Conservation (phyloP, 2,113 vertebrate species). For the Eubucco bourcierii region DNA sequence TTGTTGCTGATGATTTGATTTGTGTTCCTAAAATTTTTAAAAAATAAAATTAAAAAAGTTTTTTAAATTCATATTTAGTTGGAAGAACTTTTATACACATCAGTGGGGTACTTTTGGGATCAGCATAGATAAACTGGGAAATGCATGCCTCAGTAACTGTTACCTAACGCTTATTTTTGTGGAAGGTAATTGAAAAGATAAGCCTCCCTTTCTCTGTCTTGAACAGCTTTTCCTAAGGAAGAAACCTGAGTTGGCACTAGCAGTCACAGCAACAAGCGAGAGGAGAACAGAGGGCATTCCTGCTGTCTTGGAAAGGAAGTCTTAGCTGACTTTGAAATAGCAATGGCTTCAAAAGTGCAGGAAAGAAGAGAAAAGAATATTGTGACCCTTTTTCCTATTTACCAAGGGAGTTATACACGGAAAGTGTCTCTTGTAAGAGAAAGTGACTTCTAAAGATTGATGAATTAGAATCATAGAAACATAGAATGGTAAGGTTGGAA, state of each 20-base stretch:
- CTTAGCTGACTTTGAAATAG: neutral
- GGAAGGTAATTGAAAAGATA: neutral
- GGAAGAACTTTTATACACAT: neutral
- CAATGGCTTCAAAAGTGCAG: neutral
- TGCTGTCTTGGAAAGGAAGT: neutral
- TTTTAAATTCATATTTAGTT: neutral
- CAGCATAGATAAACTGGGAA: neutral
- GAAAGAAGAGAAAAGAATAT: neutral
- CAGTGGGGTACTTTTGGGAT: neutral
- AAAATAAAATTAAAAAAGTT: neutral
- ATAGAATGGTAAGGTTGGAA: no score
- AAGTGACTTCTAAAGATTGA: slow-evolving; percentile 12
- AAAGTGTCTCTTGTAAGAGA: neutral
- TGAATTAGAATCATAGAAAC: no score
- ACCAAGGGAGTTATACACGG: neutral
- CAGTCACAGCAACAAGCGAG: neutral
- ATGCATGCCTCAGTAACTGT: neutral
- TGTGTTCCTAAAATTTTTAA: neutral
- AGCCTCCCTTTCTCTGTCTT: neutral
- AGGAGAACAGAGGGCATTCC: neutral
- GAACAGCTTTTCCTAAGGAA: neutral
- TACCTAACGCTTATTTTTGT: neutral
- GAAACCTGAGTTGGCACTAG: neutral
- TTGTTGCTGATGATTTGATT: neutral
- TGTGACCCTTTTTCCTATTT: neutral